Evolutionary conservation across 2,113 vertebrate genomes (phyloP), one percentile per base, ranked within the genome.

Genomic region (Syngnathus floridae): DNA sequence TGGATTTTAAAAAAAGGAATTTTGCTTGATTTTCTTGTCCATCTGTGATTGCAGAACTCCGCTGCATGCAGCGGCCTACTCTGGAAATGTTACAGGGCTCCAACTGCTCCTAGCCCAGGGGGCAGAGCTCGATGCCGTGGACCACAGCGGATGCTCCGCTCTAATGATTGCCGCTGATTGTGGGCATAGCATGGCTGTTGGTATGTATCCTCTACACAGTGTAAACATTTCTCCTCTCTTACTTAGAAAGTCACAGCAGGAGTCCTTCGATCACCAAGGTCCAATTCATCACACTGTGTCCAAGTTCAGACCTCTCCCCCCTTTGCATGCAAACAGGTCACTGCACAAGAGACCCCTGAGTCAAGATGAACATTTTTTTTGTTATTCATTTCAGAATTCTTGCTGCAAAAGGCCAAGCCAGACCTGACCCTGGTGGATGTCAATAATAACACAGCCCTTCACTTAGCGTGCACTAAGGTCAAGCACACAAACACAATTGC

Each of bases 401-500:
- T 99, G 90, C 91, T 98, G 79, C 95, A 91, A 81, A 92, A 92
- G 72, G 93, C 90, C 7, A 95, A 95, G 88, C 93, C 94, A 38
- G 94, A 98, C 78, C 90, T 95, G 75, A 92, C 92, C 75, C 90
- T 95, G 88, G 90, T 94, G 90, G 96, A 99, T 74, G 88, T 91
- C 88, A 94, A 93, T 88, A 94, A 94, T 89, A 98, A 98, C 91
- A 98, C 96, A 52, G 95, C 94, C 86, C 94, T 99, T 85, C 96
- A 99, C 89, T 88, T 98, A 89, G 96, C 96, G 86, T 99, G 96
- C 90, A 95, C 90, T 91, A 95, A 96, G 94, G 96, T 98, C 66
- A 65, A 66, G 71, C 5, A 74, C 59, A 57, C 52, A 72, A 64
- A 71, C 64, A 70, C 55, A 62, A 11, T 45, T 58, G 38, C 60